Percentiles rank a stretch among this genome's conserved stretches.
phyloP scores from a whole-genome alignment of 2,797 vertebrate genomes.

The Furcifer pardalis region DNA sequence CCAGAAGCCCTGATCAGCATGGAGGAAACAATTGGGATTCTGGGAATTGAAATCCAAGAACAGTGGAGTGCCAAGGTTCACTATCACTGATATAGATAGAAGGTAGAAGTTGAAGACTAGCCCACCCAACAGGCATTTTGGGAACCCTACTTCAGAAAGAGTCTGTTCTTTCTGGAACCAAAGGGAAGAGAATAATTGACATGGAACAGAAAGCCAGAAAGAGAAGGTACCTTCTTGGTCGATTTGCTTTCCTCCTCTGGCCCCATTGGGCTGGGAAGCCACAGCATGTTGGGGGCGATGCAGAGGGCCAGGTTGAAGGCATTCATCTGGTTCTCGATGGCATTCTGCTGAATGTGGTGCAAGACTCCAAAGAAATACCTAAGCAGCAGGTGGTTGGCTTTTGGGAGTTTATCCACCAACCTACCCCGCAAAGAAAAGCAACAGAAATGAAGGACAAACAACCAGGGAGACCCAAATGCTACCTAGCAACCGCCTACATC shows the following conservation, averaged over 20 bases:
- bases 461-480: too few species aligned
- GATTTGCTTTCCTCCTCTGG: constrained; percentile 79
- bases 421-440: constrained; percentile 53
- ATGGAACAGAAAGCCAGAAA: neutral
- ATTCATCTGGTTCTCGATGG: constrained; percentile 81
- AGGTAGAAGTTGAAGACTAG: too few species aligned
- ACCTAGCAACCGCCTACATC: too few species aligned
- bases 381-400: constrained; percentile 77
- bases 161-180: neutral
- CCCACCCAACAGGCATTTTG: too few species aligned
- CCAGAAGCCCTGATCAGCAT: too few species aligned
- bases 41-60: too few species aligned
- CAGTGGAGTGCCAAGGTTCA: too few species aligned
- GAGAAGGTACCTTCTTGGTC: constrained; percentile 74
- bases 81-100: too few species aligned
- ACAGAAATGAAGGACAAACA: neutral
- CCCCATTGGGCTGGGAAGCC: constrained; percentile 72
- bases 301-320: constrained; percentile 82
- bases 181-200: neutral
- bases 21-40: too few species aligned
- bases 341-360: constrained; percentile 77
- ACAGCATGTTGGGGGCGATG: constrained; percentile 83
- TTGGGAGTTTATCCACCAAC: constrained; percentile 76
- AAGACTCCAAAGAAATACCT: constrained; percentile 80
- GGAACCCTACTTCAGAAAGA: too few species aligned